Base-by-base conservation (phyloP, 2,797 vertebrate genomes). In the Lycodopsis pacificus region DNA sequence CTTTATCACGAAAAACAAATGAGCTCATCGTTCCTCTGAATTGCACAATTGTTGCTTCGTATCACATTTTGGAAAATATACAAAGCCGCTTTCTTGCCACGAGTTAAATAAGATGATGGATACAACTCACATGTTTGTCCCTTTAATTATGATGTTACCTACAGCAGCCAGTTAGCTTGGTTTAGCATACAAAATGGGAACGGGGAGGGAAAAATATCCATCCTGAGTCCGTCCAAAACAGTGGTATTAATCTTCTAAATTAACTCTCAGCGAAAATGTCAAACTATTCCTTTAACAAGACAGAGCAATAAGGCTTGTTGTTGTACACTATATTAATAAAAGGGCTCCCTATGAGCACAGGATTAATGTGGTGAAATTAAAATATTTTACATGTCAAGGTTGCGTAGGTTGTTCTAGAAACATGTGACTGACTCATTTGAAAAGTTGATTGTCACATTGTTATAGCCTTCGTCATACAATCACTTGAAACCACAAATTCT, bases 371-470 rank as follows among this genome's bases (percentile, higher is more conserved):
- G 12, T 61, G 3, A 32, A 67, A 46, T 12, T 59, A 5, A 51
- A 58, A 42, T 20, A 27, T 17, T 30, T 22, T 59, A 61, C n/a
- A 17, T 19, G 14, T 15, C 7, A 25, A 3, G 0, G 25, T 42
- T 10, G 51, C 10, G 49, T 54, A 17, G 2, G n/a, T 8, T 76
- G n/a, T 56, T 63, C n/a, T 17, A 30, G 12, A 46, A 69, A 58
- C 19, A 63, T 48, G 30, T 53, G 14, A 34, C 20, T 8, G 2
- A 53, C 12, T 53, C 19, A 32, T 40, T 30, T 73, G 4, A 66
- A 67, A 67, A 80, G 38, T 14, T 1, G 0, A 84, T 56, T 57
- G 17, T 67, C 20, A 65, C 7, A 44, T 58, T 54, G 30, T 65
- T 48, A 14, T 2, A 34, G 7, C 22, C 19, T 56, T 13, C 40